Conservation (phyloP, 2,797 vertebrate genomes). For the Gila robusta region DNA sequence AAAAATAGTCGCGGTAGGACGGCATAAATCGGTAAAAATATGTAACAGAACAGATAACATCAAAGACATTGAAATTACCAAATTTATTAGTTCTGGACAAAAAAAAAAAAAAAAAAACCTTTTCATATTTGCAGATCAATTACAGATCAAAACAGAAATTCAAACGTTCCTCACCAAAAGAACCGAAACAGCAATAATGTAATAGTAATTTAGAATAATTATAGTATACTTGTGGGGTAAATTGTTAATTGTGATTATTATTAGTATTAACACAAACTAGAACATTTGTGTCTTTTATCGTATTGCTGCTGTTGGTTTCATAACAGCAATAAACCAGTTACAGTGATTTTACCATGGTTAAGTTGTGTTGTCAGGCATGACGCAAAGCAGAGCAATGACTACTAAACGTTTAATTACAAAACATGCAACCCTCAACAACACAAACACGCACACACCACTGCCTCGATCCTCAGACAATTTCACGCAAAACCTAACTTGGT, state of each 20-base stretch:
- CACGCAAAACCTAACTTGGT: slow-evolving; percentile 7
- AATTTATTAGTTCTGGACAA: background rate
- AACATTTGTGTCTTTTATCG: background rate
- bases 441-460: slow-evolving; percentile 1
- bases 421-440: background rate
- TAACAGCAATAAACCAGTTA: background rate
- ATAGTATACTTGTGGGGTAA: background rate
- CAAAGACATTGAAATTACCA: background rate
- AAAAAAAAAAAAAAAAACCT: background rate
- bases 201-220: background rate
- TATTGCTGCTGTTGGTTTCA: background rate
- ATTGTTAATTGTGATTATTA: background rate
- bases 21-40: too few species aligned
- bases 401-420: slow-evolving; percentile 13
- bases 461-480: slow-evolving; percentile 1
- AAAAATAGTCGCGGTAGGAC: too few species aligned
- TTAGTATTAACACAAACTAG: background rate
- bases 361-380: background rate
- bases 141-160: background rate
- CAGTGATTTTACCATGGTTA: slow-evolving; percentile 7
- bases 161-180: background rate
- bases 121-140: background rate
- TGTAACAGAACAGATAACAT: too few species aligned
- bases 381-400: background rate
- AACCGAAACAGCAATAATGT: background rate